These are phyloP conservation scores for Drosophila serrata DNA, from an alignment of 1,140 invertebrate species.

Conservation along the genomic window DNA sequence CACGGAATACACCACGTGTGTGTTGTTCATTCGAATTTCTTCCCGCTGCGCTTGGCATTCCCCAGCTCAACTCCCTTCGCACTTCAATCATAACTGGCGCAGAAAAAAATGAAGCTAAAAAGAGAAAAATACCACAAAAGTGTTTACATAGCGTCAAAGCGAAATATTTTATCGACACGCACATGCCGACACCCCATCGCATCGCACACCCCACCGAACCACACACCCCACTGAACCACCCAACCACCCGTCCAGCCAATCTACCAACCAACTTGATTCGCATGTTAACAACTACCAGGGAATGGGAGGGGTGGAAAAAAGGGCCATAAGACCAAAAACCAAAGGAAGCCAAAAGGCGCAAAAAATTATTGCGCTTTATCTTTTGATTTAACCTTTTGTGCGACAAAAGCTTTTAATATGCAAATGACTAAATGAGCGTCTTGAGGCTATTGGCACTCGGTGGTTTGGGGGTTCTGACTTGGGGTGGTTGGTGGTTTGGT, in stretches of 20 bases:
- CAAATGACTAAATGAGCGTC: conserved; percentile 80
- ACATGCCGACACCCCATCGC: conserved; percentile 53
- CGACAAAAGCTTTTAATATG: conserved; percentile 83
- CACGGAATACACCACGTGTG: conserved; percentile 18
- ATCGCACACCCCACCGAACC: background rate
- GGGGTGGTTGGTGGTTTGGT: conserved; percentile 64
- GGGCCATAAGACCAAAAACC: conserved; percentile 27
- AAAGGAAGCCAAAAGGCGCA: conserved; percentile 40
- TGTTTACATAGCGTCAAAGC: conserved; percentile 77
- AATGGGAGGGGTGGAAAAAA: background rate
- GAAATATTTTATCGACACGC: conserved; percentile 82
- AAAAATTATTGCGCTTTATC: conserved; percentile 74
- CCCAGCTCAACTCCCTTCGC: background rate
- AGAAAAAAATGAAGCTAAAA: conserved; percentile 24
- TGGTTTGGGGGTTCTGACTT: conserved; percentile 24
- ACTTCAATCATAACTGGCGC: conserved; percentile 42
- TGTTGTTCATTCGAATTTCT: conserved; percentile 4
- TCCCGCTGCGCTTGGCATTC: background rate
- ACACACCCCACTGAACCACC: background rate
- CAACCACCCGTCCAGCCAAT: conserved; percentile 20
- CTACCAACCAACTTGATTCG: conserved; percentile 56
- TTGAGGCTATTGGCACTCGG: conserved; percentile 45
- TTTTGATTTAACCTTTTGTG: conserved; percentile 75
- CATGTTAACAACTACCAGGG: conserved; percentile 67
- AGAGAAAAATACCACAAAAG: conserved; percentile 69